Evolutionary conservation across 2,113 vertebrate genomes (phyloP), one percentile per base, ranked within the genome.

Genomic region (Cettia cetti): DNA sequence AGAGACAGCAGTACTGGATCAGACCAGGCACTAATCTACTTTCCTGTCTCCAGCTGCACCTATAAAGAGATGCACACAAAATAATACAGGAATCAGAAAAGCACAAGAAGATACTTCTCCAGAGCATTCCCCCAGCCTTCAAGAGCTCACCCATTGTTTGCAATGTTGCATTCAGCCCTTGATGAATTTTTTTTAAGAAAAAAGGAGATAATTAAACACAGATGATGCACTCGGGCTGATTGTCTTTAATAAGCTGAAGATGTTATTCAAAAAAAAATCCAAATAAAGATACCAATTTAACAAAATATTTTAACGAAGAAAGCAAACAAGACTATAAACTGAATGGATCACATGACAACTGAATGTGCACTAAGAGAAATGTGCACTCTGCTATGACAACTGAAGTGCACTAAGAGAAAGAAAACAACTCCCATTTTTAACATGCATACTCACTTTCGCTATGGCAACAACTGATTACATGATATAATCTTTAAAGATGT

Each of bases 341-440:
- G 57, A 70, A 79, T 9, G 11, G 63, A 74, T 77, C 50, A 61
- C 27, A 56, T 15, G 44, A 66, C n/a, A n/a, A n/a, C n/a, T n/a
- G n/a, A n/a, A n/a, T n/a, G n/a, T n/a, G n/a, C n/a, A n/a, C n/a
- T n/a, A n/a, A n/a, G n/a, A n/a, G n/a, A n/a, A n/a, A n/a, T n/a
- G n/a, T n/a, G 19, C 50, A 47, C 59, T 79, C 42, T 52, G 44
- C 66, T 87, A 39, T 40, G 39, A 89, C 52, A 91, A 21, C 79
- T 70, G 13, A 81, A 66, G 28, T 10, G 19, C n/a, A 47, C 39
- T 59, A 52, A 47, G 17, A 70, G 30, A 88, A 90, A 49, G 44
- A 91, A 92, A 83, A 83, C n/a, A 77, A 91, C 79, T n/a, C 44
- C 65, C 56, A 61, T 71, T 91, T 95, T 85, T 69, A 88, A 76